Evolutionary conservation across 2,888 invertebrate species (phyloP).

Genomic region (Nomada ruficornis): DNA sequence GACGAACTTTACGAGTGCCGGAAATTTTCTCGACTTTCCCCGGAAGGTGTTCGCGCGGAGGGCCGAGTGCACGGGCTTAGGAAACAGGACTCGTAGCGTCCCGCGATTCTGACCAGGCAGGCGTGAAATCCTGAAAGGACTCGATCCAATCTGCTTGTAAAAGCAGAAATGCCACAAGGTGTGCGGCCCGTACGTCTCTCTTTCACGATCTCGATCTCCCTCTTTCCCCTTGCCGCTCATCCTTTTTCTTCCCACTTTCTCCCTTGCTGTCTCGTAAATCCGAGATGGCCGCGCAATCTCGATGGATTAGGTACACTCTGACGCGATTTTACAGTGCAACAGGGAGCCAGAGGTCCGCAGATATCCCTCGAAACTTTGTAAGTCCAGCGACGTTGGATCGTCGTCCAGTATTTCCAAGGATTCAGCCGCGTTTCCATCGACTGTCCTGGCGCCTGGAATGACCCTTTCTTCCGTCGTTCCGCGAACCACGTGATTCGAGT

Average conservation of each 20-base stretch:
- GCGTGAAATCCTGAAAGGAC: constrained; percentile 63
- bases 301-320: constrained; percentile 69
- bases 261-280: constrained; percentile 61
- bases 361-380: constrained; percentile 54
- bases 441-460: not conserved
- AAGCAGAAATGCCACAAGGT: constrained; percentile 67
- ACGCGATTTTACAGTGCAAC: constrained; percentile 69
- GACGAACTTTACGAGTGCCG: constrained; percentile 43
- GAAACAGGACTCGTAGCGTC: constrained; percentile 49
- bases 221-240: constrained; percentile 21
- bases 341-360: constrained; percentile 27
- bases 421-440: not conserved
- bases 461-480: not conserved
- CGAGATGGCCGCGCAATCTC: constrained; percentile 68
- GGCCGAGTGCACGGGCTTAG: constrained; percentile 31
- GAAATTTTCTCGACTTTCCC: constrained; percentile 44
- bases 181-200: constrained; percentile 9
- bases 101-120: constrained; percentile 54
- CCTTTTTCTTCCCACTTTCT: constrained; percentile 13
- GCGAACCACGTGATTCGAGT: constrained; percentile 28
- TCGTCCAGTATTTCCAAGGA: constrained; percentile 59
- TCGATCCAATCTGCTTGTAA: constrained; percentile 73
- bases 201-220: not conserved
- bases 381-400: constrained; percentile 50
- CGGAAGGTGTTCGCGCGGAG: constrained; percentile 1